Conservation (phyloP, 2,113 vertebrate genomes). For the Rafetus swinhoei region DNA sequence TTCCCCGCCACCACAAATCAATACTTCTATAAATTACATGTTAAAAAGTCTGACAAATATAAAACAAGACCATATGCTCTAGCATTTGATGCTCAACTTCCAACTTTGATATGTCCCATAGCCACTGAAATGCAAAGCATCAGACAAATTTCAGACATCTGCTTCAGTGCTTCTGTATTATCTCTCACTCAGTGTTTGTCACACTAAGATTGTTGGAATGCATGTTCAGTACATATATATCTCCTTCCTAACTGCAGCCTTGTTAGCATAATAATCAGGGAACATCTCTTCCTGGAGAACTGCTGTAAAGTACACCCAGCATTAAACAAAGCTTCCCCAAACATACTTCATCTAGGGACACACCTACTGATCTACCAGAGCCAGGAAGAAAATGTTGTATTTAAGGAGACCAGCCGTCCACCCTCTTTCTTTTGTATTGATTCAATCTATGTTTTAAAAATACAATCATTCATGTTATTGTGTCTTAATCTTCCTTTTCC, state of each 20-base stretch:
- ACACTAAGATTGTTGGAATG: neutral
- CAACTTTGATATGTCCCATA: neutral
- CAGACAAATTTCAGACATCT: neutral
- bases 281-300: neutral
- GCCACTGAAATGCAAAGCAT: neutral
- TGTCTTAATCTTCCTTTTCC: neutral
- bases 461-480: neutral
- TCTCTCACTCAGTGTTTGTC: neutral
- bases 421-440: neutral
- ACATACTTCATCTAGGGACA: neutral
- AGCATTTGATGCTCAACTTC: neutral
- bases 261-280: accelerated
- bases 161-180: neutral
- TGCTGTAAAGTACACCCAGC: neutral
- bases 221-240: neutral
- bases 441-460: neutral
- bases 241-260: neutral
- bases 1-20: neutral
- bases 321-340: neutral
- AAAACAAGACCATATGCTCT: neutral
- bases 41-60: neutral
- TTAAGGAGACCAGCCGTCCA: neutral
- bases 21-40: neutral
- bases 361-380: neutral
- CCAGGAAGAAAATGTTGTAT: neutral